Base-by-base conservation (phyloP, 2,797 vertebrate species). In the Cuniculus paca region DNA sequence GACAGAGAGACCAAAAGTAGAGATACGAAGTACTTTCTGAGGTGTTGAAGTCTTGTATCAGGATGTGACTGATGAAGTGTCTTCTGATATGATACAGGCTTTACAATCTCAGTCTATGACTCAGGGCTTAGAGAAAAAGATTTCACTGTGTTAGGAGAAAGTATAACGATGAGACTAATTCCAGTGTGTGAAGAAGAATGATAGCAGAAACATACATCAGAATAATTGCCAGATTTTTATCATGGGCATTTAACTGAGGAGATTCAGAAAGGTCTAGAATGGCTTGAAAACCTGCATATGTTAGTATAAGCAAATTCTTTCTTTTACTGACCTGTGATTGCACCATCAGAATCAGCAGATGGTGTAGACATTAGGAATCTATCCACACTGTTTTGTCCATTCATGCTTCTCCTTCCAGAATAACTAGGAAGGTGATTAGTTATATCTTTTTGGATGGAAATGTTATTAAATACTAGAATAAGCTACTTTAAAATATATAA, bases 81-180 rank as follows among this genome's bases (percentile, higher is more conserved):
- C 92, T 91, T 90, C 60, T 93, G 96, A 97, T 54, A 77, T n/a
- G n/a, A 45, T 24, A 85, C 93, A 96, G 94, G 52, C 50, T 81
- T 97, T 70, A 95, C 5, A 85, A 56, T 89, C 89, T 77, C 84
- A 77, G 78, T 56, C 24, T 22, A n/a, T 36, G 42, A 80, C 60
- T 68, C 86, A 77, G 13, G 20, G 39, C 52, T 54, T 91, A 84
- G 54, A 28, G 31, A 34, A 85, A 91, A 60, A 88, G 8, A 93
- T 88, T 75, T 39, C 85, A 74, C 82, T 45, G 22, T 56, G 24
- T 54, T 61, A 45, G 58, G n/a, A 94, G 31, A 70, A 16, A 85
- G 39, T 31, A 3, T 39, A 83, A 91, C 2, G 61, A 89, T 34
- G 60, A 81, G 6, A 20, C 19, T 85, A 61, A 70, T 79, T 80